Base-by-base conservation (phyloP, 1,140 invertebrate species). In the Grapholita molesta region DNA sequence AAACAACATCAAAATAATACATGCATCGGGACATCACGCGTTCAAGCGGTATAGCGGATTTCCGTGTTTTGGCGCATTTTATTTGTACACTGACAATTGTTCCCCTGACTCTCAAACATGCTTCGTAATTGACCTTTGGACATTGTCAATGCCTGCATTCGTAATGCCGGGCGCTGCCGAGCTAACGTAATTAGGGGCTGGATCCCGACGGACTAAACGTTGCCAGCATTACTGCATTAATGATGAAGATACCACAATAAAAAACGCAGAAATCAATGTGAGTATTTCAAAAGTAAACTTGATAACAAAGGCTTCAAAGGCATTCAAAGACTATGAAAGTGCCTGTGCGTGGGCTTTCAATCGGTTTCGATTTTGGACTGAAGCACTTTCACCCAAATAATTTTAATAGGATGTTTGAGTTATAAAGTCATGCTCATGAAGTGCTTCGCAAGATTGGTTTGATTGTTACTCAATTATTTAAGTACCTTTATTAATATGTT, bases 121-220 rank as follows among this genome's bases (percentile, higher is more conserved):
- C 12, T 28, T 61, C 25, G 55, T 61, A 61, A 61, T 61, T 32
- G n/a, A 61, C 55, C 55, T 61, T 28, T 61, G 55, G 24, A 61
- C 55, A 61, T 61, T 28, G 55, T 61, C 55, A 32, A 61, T 61
- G 55, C 55, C 55, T 61, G 55, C 55, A 61, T 61, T 61, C 55
- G 55, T 61, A 61, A 61, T 61, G 55, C 12, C 24, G 55, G 28
- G 25, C 55, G 11, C 28, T 28, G 23, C n/a, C 55, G 55, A n/a
- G 25, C 25, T 61, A 61, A 61, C 55, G 25, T 61, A 30, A 28
- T 61, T 61, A 61, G 55, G 55, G 25, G 24, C 55, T 25, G 25
- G 55, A 61, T 61, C 55, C 55, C 55, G 55, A 15, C n/a, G 55
- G 55, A 30, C 55, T 61, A 30, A 61, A 61, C 25, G 55, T 28